These are phyloP conservation scores for Pandion haliaetus DNA, from an alignment of 2,113 vertebrate species.

Conservation along the genomic window DNA sequence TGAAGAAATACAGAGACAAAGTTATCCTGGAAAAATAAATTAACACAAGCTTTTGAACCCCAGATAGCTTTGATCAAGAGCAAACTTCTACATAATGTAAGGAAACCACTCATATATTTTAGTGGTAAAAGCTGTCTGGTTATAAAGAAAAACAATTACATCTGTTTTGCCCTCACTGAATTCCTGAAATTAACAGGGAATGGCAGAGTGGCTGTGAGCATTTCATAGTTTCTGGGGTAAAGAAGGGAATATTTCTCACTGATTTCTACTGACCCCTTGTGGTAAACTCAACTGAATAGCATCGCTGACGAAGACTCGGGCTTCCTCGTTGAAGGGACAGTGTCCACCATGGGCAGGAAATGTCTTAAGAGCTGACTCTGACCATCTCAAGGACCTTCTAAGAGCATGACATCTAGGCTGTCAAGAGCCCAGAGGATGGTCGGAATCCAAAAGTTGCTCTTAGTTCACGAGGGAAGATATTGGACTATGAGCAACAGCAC, in stretches of 20 bases:
- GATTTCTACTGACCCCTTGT: constrained; percentile 58
- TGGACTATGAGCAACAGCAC: not conserved
- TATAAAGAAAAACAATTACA: not conserved
- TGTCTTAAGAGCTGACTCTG: not conserved
- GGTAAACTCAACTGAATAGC: not conserved
- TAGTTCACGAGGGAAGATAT: not conserved
- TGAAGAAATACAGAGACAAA: not conserved
- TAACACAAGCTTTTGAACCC: not conserved
- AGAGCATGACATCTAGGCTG: not conserved
- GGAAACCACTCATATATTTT: not conserved
- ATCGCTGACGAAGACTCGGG: not conserved
- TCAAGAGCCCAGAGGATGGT: not conserved
- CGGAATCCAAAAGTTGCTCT: not conserved
- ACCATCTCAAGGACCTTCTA: not conserved
- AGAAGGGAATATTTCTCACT: not conserved
- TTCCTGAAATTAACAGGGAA: constrained; percentile 32
- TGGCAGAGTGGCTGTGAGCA: not conserved
- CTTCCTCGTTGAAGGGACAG: not conserved
- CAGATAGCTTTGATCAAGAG: not conserved
- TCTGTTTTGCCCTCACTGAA: not conserved
- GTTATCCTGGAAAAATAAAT: not conserved
- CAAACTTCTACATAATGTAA: not conserved
- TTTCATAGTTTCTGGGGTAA: not conserved
- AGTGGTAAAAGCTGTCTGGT: not conserved
- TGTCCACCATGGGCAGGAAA: not conserved